Conservation (phyloP, 2,113 vertebrate genomes). For the Phyllostomus discolor region DNA sequence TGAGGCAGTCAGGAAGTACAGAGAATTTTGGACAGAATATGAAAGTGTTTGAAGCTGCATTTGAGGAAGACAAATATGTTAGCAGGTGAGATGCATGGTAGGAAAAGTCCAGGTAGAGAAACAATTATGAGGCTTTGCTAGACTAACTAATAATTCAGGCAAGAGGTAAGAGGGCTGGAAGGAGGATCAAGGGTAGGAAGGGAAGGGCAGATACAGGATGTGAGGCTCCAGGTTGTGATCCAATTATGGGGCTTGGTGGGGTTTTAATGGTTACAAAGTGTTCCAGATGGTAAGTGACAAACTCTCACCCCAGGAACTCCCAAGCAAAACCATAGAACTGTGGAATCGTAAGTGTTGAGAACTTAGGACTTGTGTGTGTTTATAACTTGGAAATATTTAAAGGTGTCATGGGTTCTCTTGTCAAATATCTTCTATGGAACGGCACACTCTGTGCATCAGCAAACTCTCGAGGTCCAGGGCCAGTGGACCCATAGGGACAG, state of each 20-base stretch:
- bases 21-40: not conserved
- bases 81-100: not conserved
- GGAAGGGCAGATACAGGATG: not conserved
- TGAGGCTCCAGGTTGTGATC: not conserved
- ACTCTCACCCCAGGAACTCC: not conserved
- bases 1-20: not conserved
- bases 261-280: not conserved
- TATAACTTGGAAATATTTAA: not conserved
- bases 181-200: not conserved
- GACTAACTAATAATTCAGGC: not conserved
- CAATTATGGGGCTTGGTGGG: accelerated
- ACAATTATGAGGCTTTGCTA: not conserved
- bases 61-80: not conserved
- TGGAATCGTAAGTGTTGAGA: not conserved
- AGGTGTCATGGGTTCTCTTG: not conserved
- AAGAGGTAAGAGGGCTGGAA: not conserved
- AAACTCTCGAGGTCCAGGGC: not conserved
- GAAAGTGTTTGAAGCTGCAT: not conserved
- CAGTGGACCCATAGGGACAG: not conserved
- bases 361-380: not conserved
- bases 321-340: not conserved
- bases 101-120: not conserved
- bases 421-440: not conserved
- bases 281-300: not conserved
- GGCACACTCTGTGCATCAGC: not conserved